phyloP scores from a whole-genome alignment of 2,797 vertebrate species.

The Crax fasciolata region DNA sequence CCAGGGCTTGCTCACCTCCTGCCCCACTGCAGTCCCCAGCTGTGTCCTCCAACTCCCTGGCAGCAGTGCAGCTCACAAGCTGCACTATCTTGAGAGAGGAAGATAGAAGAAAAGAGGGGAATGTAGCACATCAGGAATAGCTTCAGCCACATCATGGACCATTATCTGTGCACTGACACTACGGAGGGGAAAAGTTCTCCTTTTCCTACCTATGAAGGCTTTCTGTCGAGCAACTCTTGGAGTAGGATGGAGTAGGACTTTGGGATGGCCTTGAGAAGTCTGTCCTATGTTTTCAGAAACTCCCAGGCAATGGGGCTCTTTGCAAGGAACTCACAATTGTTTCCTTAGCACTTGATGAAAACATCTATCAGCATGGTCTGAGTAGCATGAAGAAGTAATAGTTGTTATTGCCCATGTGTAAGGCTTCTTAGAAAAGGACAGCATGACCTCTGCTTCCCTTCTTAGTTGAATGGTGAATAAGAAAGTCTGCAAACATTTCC shows the following conservation, averaged over 20 bases:
- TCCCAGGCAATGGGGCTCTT: not conserved
- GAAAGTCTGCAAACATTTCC: not conserved
- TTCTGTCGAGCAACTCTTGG: not conserved
- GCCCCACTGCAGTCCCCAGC: not conserved
- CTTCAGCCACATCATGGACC: not conserved
- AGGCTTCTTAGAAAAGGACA: not conserved
- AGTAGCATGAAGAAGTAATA: not conserved
- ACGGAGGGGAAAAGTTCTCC: not conserved
- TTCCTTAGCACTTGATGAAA: not conserved
- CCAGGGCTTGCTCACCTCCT: not conserved
- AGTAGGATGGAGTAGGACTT: not conserved
- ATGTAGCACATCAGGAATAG: rapidly evolving
- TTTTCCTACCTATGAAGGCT: not conserved
- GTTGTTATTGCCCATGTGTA: not conserved
- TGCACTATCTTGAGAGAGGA: not conserved
- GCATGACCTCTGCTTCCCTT: not conserved
- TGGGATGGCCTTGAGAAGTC: not conserved
- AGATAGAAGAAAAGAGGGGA: not conserved
- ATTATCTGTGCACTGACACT: not conserved
- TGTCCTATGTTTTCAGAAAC: not conserved
- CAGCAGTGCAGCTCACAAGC: rapidly evolving
- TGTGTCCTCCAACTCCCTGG: not conserved
- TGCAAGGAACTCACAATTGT: not conserved
- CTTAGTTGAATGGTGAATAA: not conserved
- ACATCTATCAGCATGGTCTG: not conserved